Evolutionary conservation across 2,797 vertebrate genomes (phyloP).

Genomic region (Neoniphon sammara): DNA sequence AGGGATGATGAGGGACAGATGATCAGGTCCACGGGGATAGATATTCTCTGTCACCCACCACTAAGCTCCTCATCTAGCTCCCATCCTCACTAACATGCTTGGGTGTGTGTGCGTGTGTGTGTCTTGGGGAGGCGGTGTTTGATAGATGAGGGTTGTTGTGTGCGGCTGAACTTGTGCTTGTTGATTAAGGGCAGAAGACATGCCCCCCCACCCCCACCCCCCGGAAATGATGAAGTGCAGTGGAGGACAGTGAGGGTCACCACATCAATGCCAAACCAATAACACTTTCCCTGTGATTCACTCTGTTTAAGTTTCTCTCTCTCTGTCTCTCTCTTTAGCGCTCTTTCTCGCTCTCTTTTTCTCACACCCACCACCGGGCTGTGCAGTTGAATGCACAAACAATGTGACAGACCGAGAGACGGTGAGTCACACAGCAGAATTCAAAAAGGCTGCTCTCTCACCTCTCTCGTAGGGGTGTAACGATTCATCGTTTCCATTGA

Average conservation of each 20-base stretch:
- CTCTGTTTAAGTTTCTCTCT: slow-evolving; percentile 17
- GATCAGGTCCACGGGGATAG: slow-evolving; percentile 27
- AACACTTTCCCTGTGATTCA: slow-evolving; percentile 16
- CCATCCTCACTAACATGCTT: slow-evolving; percentile 6
- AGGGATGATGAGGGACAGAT: slow-evolving; percentile 38
- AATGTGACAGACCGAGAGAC: slow-evolving; percentile 72
- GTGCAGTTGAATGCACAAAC: slow-evolving; percentile 56
- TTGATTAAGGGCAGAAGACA: slow-evolving; percentile 33
- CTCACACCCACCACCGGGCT: slow-evolving; percentile 60
- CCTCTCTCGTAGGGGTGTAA: too few relatives aligned
- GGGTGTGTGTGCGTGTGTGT: neutral
- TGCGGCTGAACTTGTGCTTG: slow-evolving; percentile 10
- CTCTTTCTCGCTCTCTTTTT: slow-evolving; percentile 38
- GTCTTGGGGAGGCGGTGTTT: slow-evolving; percentile 3
- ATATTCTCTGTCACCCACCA: slow-evolving; percentile 6
- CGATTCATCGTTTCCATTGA: too few relatives aligned
- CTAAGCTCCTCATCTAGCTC: neutral
- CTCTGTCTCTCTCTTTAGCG: neutral
- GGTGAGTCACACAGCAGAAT: slow-evolving; percentile 59
- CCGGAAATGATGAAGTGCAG: slow-evolving; percentile 28
- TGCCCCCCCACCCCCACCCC: neutral
- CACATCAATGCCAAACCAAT: slow-evolving; percentile 2
- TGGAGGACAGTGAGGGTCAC: slow-evolving; percentile 23
- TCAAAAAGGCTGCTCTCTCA: slow-evolving; percentile 19
- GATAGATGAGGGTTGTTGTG: slow-evolving; percentile 13